Percentiles rank a stretch among this genome's conserved stretches.
Evolutionary conservation across 2,113 vertebrate species (phyloP).

Genomic region (Nannobrachium achirus): DNA sequence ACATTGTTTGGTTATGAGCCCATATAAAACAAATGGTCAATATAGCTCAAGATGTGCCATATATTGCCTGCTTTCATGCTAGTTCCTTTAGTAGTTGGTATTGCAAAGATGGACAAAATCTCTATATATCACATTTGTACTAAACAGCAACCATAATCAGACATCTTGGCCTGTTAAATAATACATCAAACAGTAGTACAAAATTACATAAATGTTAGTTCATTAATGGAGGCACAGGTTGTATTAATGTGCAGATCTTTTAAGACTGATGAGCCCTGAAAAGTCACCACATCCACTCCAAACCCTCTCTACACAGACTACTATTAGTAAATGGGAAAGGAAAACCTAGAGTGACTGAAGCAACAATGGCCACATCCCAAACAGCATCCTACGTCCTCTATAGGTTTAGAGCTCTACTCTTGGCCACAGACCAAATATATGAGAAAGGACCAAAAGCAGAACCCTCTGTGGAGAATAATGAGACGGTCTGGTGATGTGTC

Average conservation of each 20-base stretch:
- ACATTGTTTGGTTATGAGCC: neutral
- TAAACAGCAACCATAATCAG: conserved; percentile 31
- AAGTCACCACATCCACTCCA: conserved; percentile 23
- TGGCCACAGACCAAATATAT: conserved; percentile 7
- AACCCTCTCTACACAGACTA: conserved; percentile 16
- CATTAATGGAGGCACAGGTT: conserved; percentile 49
- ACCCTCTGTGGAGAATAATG: neutral
- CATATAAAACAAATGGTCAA: neutral
- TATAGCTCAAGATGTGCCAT: neutral
- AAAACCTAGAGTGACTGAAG: neutral
- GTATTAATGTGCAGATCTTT: conserved; percentile 28
- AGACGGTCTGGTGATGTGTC: neutral
- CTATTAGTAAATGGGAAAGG: conserved; percentile 2
- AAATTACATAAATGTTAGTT: conserved; percentile 62
- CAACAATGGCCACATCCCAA: conserved; percentile 31
- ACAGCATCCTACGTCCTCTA: conserved; percentile 29
- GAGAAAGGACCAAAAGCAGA: neutral
- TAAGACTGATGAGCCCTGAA: conserved; percentile 36
- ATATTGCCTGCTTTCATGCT: neutral
- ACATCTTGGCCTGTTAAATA: conserved; percentile 32
- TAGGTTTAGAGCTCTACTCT: neutral
- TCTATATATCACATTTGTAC: conserved; percentile 9
- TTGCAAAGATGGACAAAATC: conserved; percentile 19
- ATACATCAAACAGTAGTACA: conserved; percentile 62
- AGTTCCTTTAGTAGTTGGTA: neutral